A percentile compares a stretch with the other conserved stretches of the same genome.
Evolutionary conservation across 2,888 invertebrate species (phyloP).

Genomic region (Vanessa cardui): DNA sequence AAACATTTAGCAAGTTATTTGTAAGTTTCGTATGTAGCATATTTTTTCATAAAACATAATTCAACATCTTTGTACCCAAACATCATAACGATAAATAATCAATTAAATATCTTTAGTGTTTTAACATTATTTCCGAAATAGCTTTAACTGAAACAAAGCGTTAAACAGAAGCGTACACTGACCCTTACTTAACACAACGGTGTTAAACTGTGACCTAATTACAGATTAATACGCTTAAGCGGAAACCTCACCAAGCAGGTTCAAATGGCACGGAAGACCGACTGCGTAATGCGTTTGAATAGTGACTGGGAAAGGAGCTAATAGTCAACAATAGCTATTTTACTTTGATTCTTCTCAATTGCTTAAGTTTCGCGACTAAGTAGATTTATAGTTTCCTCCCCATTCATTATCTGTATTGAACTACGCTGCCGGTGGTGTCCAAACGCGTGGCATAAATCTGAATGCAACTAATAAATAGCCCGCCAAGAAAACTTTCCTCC

Average conservation of each 20-base stretch:
- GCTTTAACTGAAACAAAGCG: constrained; percentile 26
- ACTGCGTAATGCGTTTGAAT: constrained; percentile 52
- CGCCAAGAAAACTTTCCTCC: constrained; percentile 61
- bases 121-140: background rate
- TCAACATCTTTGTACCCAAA: background rate
- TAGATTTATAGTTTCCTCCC: constrained; percentile 82
- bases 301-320: constrained; percentile 58
- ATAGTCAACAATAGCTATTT: constrained; percentile 67
- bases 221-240: constrained; percentile 81
- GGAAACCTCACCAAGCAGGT: constrained; percentile 82
- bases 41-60: background rate
- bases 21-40: constrained; percentile 9
- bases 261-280: constrained; percentile 72
- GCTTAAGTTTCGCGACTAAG: constrained; percentile 75
- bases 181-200: constrained; percentile 72
- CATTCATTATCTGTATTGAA: constrained; percentile 80
- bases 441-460: constrained; percentile 77
- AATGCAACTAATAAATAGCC: constrained; percentile 72
- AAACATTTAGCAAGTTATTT: constrained; percentile 34
- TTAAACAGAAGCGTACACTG: constrained; percentile 57
- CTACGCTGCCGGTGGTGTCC: constrained; percentile 48
- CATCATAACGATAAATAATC: too few species aligned
- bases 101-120: too few species aligned
- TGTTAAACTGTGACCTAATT: constrained; percentile 80
- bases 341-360: constrained; percentile 71